Evolutionary conservation across 2,113 vertebrate genomes (phyloP).

Genomic region (Xenotilapia flavipinnis): DNA sequence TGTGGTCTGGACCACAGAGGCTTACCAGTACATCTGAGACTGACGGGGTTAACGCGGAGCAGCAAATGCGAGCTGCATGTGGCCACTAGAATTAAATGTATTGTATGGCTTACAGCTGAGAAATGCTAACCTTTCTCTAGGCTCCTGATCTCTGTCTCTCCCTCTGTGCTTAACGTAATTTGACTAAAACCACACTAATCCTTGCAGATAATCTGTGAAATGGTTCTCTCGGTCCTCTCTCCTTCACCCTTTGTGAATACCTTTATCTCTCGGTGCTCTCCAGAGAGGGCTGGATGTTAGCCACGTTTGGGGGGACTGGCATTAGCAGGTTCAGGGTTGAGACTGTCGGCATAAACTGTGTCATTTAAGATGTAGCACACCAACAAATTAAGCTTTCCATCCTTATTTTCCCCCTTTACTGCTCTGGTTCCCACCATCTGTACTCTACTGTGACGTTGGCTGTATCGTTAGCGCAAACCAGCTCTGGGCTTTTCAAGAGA

Average conservation of each 20-base stretch:
- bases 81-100: constrained; percentile 68
- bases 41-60: neutral
- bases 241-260: constrained; percentile 68
- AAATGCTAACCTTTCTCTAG: constrained; percentile 68
- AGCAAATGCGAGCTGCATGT: constrained; percentile 29
- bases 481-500: neutral
- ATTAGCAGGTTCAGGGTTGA: constrained; percentile 54
- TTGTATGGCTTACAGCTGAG: constrained; percentile 73
- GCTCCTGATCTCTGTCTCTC: constrained; percentile 71
- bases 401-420: constrained; percentile 33
- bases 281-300: constrained; percentile 38
- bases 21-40: neutral
- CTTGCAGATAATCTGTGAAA: constrained; percentile 76
- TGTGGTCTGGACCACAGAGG: neutral
- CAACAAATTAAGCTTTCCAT: constrained; percentile 68
- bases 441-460: constrained; percentile 18
- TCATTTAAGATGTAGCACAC: constrained; percentile 67
- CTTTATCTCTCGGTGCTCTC: constrained; percentile 48
- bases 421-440: constrained; percentile 41
- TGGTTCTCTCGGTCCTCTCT: constrained; percentile 67
- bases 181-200: constrained; percentile 77
- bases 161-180: constrained; percentile 75
- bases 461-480: neutral
- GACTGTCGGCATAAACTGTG: constrained; percentile 50
- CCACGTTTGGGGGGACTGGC: constrained; percentile 5